Conservation (phyloP, 2,113 vertebrate species). For the Girardinichthys multiradiatus region DNA sequence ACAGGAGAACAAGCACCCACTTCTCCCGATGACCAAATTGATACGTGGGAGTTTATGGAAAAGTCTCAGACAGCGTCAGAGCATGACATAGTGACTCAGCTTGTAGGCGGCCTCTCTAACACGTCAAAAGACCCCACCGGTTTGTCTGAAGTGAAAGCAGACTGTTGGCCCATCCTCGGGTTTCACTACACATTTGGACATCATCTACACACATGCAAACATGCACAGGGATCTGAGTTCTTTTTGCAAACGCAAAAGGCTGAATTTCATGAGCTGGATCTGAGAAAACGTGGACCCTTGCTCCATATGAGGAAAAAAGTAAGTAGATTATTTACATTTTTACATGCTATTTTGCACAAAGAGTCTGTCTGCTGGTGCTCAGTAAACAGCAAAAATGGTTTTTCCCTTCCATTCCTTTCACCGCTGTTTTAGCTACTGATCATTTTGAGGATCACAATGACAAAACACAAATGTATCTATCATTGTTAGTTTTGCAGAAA, state of each 20-base stretch:
- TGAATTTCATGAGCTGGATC: conserved; percentile 62
- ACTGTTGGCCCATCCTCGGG: conserved; percentile 65
- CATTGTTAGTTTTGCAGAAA: neutral
- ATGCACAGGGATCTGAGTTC: conserved; percentile 44
- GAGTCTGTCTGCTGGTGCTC: neutral
- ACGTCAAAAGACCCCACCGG: conserved; percentile 65
- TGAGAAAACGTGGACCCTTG: conserved; percentile 57
- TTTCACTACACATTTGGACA: conserved; percentile 63
- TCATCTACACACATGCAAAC: conserved; percentile 38
- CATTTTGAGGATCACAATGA: too few relatives aligned
- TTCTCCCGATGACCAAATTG: conserved; percentile 61
- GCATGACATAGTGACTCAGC: conserved; percentile 76
- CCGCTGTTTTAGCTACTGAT: neutral
- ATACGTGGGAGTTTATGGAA: conserved; percentile 73
- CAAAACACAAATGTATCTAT: neutral
- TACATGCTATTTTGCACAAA: neutral
- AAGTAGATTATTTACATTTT: conserved; percentile 38
- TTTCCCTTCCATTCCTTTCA: neutral
- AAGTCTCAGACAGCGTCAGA: conserved; percentile 69
- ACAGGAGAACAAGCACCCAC: conserved; percentile 61
- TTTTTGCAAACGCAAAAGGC: conserved; percentile 29
- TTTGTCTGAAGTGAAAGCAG: conserved; percentile 69
- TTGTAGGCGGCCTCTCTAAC: conserved; percentile 74
- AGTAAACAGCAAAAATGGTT: conserved; percentile 1
- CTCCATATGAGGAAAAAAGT: conserved; percentile 81